phyloP scores from a whole-genome alignment of 2,888 invertebrate species.

The Megamerina dolium region DNA sequence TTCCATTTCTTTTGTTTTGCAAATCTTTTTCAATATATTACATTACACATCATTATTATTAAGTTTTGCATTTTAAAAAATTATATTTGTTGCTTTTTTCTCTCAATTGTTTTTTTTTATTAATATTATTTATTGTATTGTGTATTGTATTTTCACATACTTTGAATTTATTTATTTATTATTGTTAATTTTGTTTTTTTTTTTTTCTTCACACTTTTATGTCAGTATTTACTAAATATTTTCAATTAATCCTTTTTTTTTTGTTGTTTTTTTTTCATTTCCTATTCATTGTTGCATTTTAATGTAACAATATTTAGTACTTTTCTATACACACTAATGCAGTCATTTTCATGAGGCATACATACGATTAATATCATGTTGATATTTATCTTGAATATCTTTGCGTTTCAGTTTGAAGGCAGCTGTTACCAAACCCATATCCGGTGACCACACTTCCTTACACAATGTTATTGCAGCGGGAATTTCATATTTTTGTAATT shows the following conservation, averaged over 20 bases:
- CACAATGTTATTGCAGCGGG: constrained; percentile 84
- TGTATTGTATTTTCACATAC: too few relatives aligned
- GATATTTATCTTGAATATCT: constrained; percentile 90
- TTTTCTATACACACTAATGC: constrained; percentile 22
- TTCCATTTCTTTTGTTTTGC: too few relatives aligned
- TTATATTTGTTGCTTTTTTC: constrained; percentile 4
- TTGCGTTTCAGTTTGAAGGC: constrained; percentile 97
- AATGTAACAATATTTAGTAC: constrained; percentile 14
- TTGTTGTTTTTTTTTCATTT: constrained; percentile 7
- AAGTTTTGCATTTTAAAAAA: too few relatives aligned
- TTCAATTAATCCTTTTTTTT: constrained; percentile 9
- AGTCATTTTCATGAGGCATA: constrained; percentile 75
- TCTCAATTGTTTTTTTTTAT: constrained; percentile 9
- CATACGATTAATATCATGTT: constrained; percentile 88
- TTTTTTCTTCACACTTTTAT: constrained; percentile 3
- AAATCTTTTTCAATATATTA: too few relatives aligned
- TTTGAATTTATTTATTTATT: too few relatives aligned
- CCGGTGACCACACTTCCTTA: constrained; percentile 94
- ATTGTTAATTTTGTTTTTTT: background rate
- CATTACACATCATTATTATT: too few relatives aligned
- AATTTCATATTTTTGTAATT: constrained; percentile 86
- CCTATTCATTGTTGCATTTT: constrained; percentile 1
- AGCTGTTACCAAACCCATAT: constrained; percentile 94
- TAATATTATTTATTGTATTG: constrained; percentile 6
- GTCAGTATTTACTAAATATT: background rate